These are phyloP conservation scores for Serilophus lunatus DNA, from an alignment of 2,113 vertebrate genomes.

Conservation along the genomic window DNA sequence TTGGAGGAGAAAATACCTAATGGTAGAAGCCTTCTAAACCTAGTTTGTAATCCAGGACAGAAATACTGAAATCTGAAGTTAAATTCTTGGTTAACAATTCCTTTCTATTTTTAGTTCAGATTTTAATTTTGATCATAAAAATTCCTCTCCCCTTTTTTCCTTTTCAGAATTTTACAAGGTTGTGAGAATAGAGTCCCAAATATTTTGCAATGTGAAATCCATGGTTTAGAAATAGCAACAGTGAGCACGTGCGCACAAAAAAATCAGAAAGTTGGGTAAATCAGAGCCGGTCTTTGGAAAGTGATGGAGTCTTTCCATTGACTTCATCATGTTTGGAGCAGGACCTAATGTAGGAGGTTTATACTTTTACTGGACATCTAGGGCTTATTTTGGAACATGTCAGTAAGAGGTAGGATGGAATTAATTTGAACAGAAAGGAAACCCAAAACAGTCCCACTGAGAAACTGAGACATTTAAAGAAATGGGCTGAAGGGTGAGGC, in stretches of 20 bases:
- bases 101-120: background rate
- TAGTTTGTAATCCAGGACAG: background rate
- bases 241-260: background rate
- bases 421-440: constrained; percentile 46
- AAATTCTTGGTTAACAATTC: background rate
- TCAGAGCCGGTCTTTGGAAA: background rate
- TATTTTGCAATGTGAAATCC: background rate
- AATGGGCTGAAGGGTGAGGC: background rate
- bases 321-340: constrained; percentile 10
- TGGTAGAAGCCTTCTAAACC: background rate
- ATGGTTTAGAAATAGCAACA: background rate
- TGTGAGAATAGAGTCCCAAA: background rate
- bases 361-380: constrained; percentile 38
- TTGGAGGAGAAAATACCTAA: background rate
- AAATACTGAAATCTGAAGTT: rapidly evolving
- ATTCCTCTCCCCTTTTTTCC: rapidly evolving
- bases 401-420: constrained; percentile 47
- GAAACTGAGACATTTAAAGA: background rate
- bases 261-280: background rate
- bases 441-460: background rate
- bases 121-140: background rate
- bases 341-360: background rate
- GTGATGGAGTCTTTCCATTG: constrained; percentile 35
- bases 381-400: constrained; percentile 39
- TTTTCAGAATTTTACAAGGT: background rate